These are phyloP conservation scores for Helarctos malayanus DNA, from an alignment of 2,797 vertebrate species.

Conservation along the genomic window DNA sequence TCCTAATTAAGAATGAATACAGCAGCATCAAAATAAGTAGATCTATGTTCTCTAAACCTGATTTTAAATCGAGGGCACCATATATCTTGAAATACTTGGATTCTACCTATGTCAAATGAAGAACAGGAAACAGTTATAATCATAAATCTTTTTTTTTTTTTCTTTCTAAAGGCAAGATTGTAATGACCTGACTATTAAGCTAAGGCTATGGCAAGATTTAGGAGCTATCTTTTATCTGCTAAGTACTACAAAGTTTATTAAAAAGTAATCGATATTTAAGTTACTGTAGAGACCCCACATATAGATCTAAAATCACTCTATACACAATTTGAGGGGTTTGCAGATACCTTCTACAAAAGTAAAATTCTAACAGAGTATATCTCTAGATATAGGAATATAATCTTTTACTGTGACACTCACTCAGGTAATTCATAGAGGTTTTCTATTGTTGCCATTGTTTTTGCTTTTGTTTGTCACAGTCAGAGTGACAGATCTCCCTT, in stretches of 20 bases:
- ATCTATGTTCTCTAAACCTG: slow-evolving; percentile 76
- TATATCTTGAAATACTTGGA: slow-evolving; percentile 44
- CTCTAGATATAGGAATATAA: neutral
- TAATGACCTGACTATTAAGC: neutral
- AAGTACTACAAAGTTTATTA: neutral
- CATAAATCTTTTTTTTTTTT: slow-evolving; percentile 38
- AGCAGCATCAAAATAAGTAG: slow-evolving; percentile 78
- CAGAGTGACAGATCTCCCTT: neutral
- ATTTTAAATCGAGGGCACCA: slow-evolving; percentile 77
- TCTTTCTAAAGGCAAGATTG: neutral
- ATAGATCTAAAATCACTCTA: neutral
- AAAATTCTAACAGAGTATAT: neutral
- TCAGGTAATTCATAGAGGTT: neutral
- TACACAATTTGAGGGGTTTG: neutral
- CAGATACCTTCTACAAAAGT: neutral
- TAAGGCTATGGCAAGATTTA: slow-evolving; percentile 21
- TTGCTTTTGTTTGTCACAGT: neutral
- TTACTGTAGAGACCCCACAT: neutral
- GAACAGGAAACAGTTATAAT: neutral
- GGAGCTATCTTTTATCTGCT: neutral
- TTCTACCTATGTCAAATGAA: slow-evolving; percentile 6
- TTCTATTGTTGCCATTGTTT: neutral
- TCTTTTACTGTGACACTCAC: neutral
- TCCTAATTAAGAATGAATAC: slow-evolving; percentile 81
- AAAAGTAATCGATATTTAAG: neutral